Evolutionary conservation across 2,797 vertebrate genomes (phyloP), one percentile per base, ranked within the genome.

Genomic region (Chaunax sp.): DNA sequence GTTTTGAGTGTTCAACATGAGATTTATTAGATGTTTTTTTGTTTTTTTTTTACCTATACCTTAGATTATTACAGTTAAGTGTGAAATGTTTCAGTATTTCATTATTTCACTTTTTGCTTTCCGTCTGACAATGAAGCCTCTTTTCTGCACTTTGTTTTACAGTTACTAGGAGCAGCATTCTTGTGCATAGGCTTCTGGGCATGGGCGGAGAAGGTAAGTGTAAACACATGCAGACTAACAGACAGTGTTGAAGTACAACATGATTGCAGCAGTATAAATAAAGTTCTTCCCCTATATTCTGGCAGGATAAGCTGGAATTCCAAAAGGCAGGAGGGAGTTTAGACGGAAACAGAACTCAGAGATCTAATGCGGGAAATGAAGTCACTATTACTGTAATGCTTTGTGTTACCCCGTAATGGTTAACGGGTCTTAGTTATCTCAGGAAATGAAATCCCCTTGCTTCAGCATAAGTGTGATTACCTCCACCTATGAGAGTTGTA

Each of bases 201-300:
- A 91, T 98, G 96, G 96, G 95, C 95, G 67, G 96, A 98, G 87
- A 97, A 97, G 96, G 96, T 96, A 94, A 93, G 93, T 79, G 70
- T 77, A 76, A 85, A 87, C 82, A 82, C 41, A 64, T 59, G 47
- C 56, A 77, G 20, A 58, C 53, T 72, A 20, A 64, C 67, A 52
- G 46, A 49, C 62, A 57, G 68, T 72, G 43, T 35, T 38, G 41
- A 62, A 22, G 20, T 30, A 58, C 55, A 41, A 10, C 38, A 41
- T 20, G 25, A 82, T 61, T 72, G 49, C 69, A 33, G 16, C 50
- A 49, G 69, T 84, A 83, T 83, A 83, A 69, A 62, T 89, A 26
- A 75, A 64, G 89, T 90, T 90, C 81, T 75, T 85, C 25, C 9
- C 10, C 40, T 16, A 28, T 54, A 60, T 75, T 70, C 44, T 16